Evolutionary conservation across 2,888 invertebrate genomes (phyloP), one percentile per base, ranked within the genome.

Genomic region (Eupithecia abbreviata): DNA sequence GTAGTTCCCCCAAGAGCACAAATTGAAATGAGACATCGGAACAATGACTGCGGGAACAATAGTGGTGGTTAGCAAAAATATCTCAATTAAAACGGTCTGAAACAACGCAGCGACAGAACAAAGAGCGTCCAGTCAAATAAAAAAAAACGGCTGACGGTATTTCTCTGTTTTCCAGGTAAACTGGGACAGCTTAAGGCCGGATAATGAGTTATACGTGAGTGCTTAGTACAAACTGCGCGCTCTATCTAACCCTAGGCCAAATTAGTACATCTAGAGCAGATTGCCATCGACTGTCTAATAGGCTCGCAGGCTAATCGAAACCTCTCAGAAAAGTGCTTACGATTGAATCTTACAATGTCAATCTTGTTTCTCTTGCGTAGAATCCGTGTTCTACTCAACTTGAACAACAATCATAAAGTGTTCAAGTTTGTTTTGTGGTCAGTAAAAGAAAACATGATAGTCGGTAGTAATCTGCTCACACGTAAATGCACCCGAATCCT

Each of bases 101-200:
- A 82, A 75, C 80, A 80, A 80, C 81, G 79, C 80, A 76, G 79
- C 77, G 66, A 70, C 74, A 81, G 80, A 82, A 81, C 80, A 81
- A 81, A 80, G 77, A 88, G 88, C 85, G 87, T 89, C 90, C 90
- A 91, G 91, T 92, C 92, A 88, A 85, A 87, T 84, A 84, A 86
- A 84, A 84, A 83, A 88, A 84, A 87, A 85, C 85, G 91, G 88
- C 92, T 93, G 92, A 91, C 88, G 88, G 87, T 84, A 84, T 87
- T 90, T 90, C 90, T 93, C 90, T 90, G 90, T 91, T 92, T 94
- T 94, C 91, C 94, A 95, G 95, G 94, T 95, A 91, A 95, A 95
- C 93, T 95, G 95, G 95, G 95, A 95, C 92, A 95, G 93, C 93
- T 92, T 95, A 93, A 94, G 95, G 94, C 94, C 93, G 93, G 95